phyloP scores from a whole-genome alignment of 37 sponge, comb jelly and placozoan genomes.

The Geodia barretti region DNA sequence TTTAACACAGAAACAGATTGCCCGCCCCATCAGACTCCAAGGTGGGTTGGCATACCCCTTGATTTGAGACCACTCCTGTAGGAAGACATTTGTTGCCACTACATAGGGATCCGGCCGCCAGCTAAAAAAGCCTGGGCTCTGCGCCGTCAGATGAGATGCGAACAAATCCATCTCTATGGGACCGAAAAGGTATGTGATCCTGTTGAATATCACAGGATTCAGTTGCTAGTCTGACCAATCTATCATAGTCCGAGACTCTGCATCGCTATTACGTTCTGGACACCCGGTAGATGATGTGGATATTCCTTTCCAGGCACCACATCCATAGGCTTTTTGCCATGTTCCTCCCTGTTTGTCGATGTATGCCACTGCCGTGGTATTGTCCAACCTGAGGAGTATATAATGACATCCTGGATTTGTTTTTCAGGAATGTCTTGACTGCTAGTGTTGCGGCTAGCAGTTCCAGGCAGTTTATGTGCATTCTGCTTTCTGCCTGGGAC shows the following conservation, averaged over 20 bases:
- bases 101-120: conserved; percentile 45
- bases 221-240: conserved; percentile 48
- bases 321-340: conserved; percentile 26
- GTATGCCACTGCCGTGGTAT: conserved; percentile 40
- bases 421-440: conserved; percentile 36
- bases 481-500: conserved; percentile 26
- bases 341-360: conserved; percentile 48
- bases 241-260: conserved; percentile 26
- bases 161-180: too few relatives aligned
- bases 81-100: conserved; percentile 40
- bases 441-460: conserved; percentile 44
- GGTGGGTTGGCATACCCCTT: conserved; percentile 47
- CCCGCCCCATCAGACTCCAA: conserved; percentile 34
- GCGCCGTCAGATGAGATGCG: conserved; percentile 11
- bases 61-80: conserved; percentile 21
- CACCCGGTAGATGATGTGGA: conserved; percentile 39
- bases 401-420: neutral
- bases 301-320: conserved; percentile 56
- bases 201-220: conserved; percentile 14
- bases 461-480: conserved; percentile 74
- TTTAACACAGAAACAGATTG: too few relatives aligned
- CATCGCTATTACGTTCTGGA: conserved; percentile 32
- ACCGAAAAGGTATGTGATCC: conserved; percentile 4
- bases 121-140: conserved; percentile 29
- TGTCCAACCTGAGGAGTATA: conserved; percentile 33